Percentiles rank a stretch among this genome's conserved stretches.
Evolutionary conservation across 2,797 vertebrate genomes (phyloP).

Genomic region (Enteromius afrohamiltoni): DNA sequence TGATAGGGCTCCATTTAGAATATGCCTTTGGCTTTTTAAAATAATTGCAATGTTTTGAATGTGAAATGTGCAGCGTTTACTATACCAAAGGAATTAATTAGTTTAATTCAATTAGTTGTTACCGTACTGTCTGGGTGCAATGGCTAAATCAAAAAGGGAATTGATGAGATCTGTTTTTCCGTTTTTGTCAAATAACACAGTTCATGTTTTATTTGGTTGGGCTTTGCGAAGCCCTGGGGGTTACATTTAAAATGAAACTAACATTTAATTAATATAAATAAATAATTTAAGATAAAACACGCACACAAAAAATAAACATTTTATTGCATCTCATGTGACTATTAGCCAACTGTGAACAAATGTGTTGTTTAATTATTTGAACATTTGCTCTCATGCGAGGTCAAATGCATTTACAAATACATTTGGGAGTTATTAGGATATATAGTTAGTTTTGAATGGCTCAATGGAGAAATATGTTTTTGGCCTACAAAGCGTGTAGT

Average conservation of each 20-base stretch:
- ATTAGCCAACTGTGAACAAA: not conserved
- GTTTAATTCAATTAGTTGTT: not conserved
- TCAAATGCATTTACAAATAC: not conserved
- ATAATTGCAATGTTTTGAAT: constrained; percentile 11
- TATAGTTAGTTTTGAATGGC: not conserved
- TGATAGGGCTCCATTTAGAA: not conserved
- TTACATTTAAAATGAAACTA: not conserved
- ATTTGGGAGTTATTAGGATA: not conserved
- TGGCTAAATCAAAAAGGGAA: constrained; percentile 5
- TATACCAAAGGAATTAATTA: not conserved
- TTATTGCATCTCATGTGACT: not conserved
- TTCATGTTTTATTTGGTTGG: not conserved
- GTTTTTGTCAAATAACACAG: not conserved
- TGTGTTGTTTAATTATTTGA: not conserved
- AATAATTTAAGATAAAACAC: not conserved
- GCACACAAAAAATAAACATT: not conserved
- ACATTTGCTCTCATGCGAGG: not conserved
- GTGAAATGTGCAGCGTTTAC: not conserved
- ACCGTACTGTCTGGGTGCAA: not conserved
- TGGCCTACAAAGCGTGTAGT: not conserved
- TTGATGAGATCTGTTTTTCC: not conserved
- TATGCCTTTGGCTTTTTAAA: not conserved
- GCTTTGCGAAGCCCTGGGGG: not conserved
- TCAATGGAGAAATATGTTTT: not conserved
- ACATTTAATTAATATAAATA: not conserved